Evolutionary conservation across 2,113 vertebrate species (phyloP), one percentile per base, ranked within the genome.

Genomic region (Gavialis gangeticus): DNA sequence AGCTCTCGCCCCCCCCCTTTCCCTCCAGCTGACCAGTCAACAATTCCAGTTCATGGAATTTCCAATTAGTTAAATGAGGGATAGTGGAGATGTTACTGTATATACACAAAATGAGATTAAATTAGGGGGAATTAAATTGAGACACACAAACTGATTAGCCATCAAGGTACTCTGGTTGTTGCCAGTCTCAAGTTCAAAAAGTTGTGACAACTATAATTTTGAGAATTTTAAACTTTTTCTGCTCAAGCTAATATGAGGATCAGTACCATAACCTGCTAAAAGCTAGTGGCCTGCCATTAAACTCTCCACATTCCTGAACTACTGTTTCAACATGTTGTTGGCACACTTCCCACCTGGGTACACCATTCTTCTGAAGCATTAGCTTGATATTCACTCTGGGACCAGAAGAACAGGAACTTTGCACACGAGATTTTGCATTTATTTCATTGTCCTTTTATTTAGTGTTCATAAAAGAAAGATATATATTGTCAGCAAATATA

Each of bases 381-480:
- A 30, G 34, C 87, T 67, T 58, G 37, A 86, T 79, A 62, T 81
- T 73, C 90, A 57, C 46, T 80, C 87, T 79, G 58, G 79, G 83
- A 84, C 62, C 54, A 85, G 67, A 76, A 82, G 89, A 83, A 19
- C 60, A 56, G 66, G 88, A 91, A 85, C 78, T 85, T 81, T 24
- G 80, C 25, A 84, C 34, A 64, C 71, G 59, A 80, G 85, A 69
- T 62, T 27, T 75, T 62, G n/a, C 73, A 55, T 89, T 27, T 46
- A 55, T 88, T 81, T 75, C 79, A 84, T 94, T 89, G 56, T 88
- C 37, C 13, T 82, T 85, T 91, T 82, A 87, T 55, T 71, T 64
- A 16, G 46, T 15, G 11, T 14, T 76, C 10, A 2, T 25, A 64
- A 34, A 34, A 34, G 34, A 34, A 34, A 34, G 34, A 34, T 34